Evolutionary conservation across 2,888 invertebrate species (phyloP).

Genomic region (Trimorus sp.): DNA sequence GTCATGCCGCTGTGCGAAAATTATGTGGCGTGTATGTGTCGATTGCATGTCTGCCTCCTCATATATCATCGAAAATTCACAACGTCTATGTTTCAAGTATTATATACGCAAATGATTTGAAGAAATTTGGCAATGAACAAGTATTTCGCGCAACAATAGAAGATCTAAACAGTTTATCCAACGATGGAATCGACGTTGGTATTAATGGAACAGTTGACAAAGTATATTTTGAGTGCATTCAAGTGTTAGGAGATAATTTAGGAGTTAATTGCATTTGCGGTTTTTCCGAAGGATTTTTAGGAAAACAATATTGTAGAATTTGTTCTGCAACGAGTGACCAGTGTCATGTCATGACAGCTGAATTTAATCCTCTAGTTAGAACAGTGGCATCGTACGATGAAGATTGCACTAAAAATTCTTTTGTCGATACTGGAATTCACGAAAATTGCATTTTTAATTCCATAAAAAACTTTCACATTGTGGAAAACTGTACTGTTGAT

Average conservation of each 20-base stretch:
- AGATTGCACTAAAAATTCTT: background rate
- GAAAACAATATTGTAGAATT: slow-evolving; percentile 18
- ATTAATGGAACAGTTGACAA: slow-evolving; percentile 17
- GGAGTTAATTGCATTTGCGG: slow-evolving; percentile 32
- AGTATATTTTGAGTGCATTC: slow-evolving; percentile 56
- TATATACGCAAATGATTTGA: slow-evolving; percentile 7
- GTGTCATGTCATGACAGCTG: background rate
- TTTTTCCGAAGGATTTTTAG: slow-evolving; percentile 20
- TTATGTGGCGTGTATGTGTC: slow-evolving; percentile 40
- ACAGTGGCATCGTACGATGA: background rate
- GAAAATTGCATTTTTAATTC: background rate
- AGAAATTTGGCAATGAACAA: slow-evolving; percentile 40
- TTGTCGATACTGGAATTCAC: background rate
- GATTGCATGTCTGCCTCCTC: slow-evolving; percentile 57
- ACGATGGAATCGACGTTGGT: slow-evolving; percentile 34
- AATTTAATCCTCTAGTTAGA: background rate
- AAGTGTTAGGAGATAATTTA: slow-evolving; percentile 60
- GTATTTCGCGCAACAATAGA: slow-evolving; percentile 15
- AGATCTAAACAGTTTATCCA: slow-evolving; percentile 31
- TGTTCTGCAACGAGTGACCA: background rate
- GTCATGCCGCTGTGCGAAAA: slow-evolving; percentile 11
- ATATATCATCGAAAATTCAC: slow-evolving; percentile 38
- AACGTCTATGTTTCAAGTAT: slow-evolving; percentile 55
- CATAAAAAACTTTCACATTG: background rate
- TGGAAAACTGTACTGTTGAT: background rate